These are phyloP conservation scores for Aphyosemion australe DNA, from an alignment of 2,113 vertebrate species.

Conservation along the genomic window DNA sequence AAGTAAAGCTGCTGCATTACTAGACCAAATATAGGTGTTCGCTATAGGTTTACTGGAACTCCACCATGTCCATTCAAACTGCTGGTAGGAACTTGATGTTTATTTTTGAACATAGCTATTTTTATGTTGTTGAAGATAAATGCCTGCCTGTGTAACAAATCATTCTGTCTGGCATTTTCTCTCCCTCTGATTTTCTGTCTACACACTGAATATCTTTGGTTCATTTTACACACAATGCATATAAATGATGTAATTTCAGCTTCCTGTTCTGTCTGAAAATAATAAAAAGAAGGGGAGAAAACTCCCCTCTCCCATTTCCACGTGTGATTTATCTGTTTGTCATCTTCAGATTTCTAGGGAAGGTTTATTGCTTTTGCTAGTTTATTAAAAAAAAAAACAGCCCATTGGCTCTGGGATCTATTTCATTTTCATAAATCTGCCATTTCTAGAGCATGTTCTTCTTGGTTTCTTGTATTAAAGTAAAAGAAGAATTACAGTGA, in stretches of 20 bases:
- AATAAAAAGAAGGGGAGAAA: background rate
- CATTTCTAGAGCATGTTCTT: constrained; percentile 23
- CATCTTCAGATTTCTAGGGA: background rate
- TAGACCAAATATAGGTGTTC: background rate
- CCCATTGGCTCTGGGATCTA: constrained; percentile 20
- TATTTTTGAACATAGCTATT: background rate
- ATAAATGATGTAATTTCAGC: background rate
- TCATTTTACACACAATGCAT: background rate
- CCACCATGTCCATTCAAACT: background rate
- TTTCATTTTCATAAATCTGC: constrained; percentile 47
- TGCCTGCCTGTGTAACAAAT: background rate
- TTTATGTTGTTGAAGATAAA: background rate
- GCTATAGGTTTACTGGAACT: background rate
- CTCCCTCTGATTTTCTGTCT: background rate
- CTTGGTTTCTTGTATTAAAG: background rate
- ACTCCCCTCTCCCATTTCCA: background rate
- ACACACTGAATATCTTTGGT: background rate
- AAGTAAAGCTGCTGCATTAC: background rate
- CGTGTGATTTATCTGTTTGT: background rate
- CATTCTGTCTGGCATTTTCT: background rate
- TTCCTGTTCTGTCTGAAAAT: background rate
- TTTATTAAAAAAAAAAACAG: constrained; percentile 6
- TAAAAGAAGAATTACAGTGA: constrained; percentile 53
- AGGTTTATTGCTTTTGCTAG: constrained; percentile 8
- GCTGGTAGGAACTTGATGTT: background rate